These are phyloP conservation scores for Parnassius glacialis DNA, from an alignment of 2,888 invertebrate species.

Conservation along the genomic window DNA sequence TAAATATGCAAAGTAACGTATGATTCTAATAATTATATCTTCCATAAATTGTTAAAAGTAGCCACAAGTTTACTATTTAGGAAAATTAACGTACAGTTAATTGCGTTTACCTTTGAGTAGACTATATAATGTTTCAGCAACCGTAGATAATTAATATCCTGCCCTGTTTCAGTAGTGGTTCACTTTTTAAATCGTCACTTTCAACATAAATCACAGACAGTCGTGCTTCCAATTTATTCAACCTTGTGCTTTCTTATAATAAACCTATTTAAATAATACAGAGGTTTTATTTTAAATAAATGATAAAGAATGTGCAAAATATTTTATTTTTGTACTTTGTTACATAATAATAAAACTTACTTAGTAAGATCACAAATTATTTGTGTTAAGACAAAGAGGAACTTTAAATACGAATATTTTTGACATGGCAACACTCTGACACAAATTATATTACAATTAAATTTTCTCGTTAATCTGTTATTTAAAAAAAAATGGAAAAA, in stretches of 20 bases:
- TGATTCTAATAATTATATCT: too few species aligned
- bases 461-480: neutral
- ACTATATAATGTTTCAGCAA: neutral
- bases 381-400: conserved; percentile 54
- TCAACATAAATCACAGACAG: conserved; percentile 15
- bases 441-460: neutral
- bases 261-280: conserved; percentile 12
- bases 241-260: conserved; percentile 25
- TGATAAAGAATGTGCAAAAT: conserved; percentile 51
- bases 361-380: conserved; percentile 61
- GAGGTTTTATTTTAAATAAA: conserved; percentile 28
- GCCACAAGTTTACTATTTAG: too few species aligned
- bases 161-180: neutral
- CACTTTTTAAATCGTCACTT: conserved; percentile 14
- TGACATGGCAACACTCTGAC: neutral
- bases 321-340: conserved; percentile 60
- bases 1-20: too few species aligned
- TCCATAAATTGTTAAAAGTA: too few species aligned
- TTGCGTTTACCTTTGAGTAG: neutral
- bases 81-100: too few species aligned
- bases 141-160: neutral
- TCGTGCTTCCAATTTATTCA: conserved; percentile 26
- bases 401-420: conserved; percentile 40
- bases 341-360: conserved; percentile 45
- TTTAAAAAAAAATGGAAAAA: neutral